Conservation (phyloP, 2,888 invertebrate species). For the Epirrita christyi region DNA sequence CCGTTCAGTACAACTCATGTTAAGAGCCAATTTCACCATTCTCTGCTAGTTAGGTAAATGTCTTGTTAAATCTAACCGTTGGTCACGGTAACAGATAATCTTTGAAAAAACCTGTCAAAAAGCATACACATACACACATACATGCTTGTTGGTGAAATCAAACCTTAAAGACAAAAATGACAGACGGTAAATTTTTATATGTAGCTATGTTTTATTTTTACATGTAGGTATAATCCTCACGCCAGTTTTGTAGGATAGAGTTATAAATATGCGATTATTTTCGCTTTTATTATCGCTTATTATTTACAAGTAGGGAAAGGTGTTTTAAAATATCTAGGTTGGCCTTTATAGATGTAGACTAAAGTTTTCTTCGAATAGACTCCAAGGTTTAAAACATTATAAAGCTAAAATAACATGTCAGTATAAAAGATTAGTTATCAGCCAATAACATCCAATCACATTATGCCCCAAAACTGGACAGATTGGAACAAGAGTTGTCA, state of each 20-base stretch:
- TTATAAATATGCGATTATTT: constrained; percentile 25
- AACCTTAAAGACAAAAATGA: background rate
- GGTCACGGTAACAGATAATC: too few relatives aligned
- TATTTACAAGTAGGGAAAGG: background rate
- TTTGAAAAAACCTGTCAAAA: too few relatives aligned
- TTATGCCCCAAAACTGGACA: constrained; percentile 27
- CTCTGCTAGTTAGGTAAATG: too few relatives aligned
- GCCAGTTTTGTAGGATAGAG: constrained; percentile 22
- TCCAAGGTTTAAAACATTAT: background rate
- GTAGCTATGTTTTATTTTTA: constrained; percentile 11
- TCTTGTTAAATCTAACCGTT: too few relatives aligned
- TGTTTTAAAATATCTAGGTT: background rate
- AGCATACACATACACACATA: too few relatives aligned
- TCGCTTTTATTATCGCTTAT: constrained; percentile 9
- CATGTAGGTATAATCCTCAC: constrained; percentile 10
- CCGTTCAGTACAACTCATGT: too few relatives aligned
- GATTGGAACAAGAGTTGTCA: constrained; percentile 37
- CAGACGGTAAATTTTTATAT: background rate
- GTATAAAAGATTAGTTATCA: constrained; percentile 19
- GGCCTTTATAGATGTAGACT: too few relatives aligned
- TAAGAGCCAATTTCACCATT: too few relatives aligned
- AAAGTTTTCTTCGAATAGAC: background rate
- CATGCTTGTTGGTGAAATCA: too few relatives aligned
- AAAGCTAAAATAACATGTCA: constrained; percentile 2
- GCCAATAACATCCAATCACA: constrained; percentile 19